Conservation (phyloP, 2,797 vertebrate genomes). For the Aulostomus chinensis region DNA sequence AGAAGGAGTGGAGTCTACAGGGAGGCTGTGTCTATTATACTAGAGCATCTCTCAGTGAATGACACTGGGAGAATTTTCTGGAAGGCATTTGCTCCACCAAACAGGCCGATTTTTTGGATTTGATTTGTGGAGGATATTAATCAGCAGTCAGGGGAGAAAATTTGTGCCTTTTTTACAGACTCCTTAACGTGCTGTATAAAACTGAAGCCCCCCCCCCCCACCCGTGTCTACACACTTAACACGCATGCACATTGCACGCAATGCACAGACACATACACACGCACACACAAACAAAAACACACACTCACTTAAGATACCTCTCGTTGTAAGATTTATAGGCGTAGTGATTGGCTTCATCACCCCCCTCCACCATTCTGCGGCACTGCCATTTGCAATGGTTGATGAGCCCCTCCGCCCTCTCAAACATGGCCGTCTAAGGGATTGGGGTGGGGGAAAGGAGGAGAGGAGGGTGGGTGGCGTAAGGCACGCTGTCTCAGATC, state of each 20-base stretch:
- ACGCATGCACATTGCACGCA: conserved; percentile 51
- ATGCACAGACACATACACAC: conserved; percentile 58
- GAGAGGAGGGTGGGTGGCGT: conserved; percentile 67
- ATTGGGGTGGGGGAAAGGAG: conserved; percentile 72
- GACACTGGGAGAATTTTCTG: conserved; percentile 63
- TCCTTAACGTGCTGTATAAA: conserved; percentile 44
- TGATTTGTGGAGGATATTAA: conserved; percentile 53
- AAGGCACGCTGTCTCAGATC: conserved; percentile 68
- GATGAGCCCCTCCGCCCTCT: conserved; percentile 82
- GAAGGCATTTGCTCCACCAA: conserved; percentile 41
- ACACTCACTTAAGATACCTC: conserved; percentile 70
- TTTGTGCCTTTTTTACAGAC: conserved; percentile 28
- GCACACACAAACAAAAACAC: no score
- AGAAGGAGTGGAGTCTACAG: conserved; percentile 66
- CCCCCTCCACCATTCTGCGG: conserved; percentile 83
- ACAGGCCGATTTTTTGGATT: conserved; percentile 37
- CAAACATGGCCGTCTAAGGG: conserved; percentile 81
- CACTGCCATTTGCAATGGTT: conserved; percentile 84
- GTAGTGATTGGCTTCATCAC: conserved; percentile 82
- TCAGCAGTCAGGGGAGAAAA: conserved; percentile 32
- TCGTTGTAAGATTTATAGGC: conserved; percentile 78
- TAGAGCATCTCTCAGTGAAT: conserved; percentile 56
- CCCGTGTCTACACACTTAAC: conserved; percentile 39
- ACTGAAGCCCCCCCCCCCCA: conserved; percentile 2
- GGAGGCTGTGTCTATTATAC: conserved; percentile 67